These are phyloP conservation scores for Brachypalpus laphriformis DNA, from an alignment of 2,888 invertebrate genomes.

Conservation along the genomic window DNA sequence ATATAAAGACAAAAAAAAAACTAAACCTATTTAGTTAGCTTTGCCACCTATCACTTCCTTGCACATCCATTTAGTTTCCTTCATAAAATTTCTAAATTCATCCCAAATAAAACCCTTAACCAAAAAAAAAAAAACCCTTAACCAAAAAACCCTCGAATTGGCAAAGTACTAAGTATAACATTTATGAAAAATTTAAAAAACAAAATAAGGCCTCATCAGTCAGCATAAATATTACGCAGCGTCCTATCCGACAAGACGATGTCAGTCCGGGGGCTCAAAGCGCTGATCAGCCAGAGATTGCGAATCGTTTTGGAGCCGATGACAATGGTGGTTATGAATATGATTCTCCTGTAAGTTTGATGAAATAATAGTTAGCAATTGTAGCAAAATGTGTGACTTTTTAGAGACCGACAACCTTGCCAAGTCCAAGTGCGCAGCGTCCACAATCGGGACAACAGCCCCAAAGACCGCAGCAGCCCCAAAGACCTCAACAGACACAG, in stretches of 20 bases:
- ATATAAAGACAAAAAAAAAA: neutral
- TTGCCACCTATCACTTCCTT: constrained; percentile 35
- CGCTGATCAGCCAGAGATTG: constrained; percentile 22
- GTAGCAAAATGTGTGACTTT: neutral
- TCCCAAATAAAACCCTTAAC: constrained; percentile 21
- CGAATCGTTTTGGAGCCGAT: constrained; percentile 54
- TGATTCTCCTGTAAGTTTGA: constrained; percentile 46
- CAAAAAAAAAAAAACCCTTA: neutral
- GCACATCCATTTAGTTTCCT: constrained; percentile 23
- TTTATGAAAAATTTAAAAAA: constrained; percentile 23
- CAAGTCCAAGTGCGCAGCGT: constrained; percentile 13
- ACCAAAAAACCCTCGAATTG: constrained; percentile 54
- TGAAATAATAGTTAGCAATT: neutral
- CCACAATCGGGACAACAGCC: constrained; percentile 10
- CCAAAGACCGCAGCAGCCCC: constrained; percentile 13
- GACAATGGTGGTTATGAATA: constrained; percentile 47
- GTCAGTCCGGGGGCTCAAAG: neutral
- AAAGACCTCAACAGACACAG: constrained; percentile 8
- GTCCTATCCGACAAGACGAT: constrained; percentile 62
- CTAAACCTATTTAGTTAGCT: constrained; percentile 18
- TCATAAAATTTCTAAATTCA: constrained; percentile 12
- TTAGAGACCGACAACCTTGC: constrained; percentile 39
- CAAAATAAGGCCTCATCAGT: constrained; percentile 69
- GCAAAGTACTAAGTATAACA: constrained; percentile 58
- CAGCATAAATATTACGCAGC: constrained; percentile 73